Evolutionary conservation across 1,140 invertebrate genomes (phyloP), one percentile per base, ranked within the genome.

Genomic region (Ladona fulva): DNA sequence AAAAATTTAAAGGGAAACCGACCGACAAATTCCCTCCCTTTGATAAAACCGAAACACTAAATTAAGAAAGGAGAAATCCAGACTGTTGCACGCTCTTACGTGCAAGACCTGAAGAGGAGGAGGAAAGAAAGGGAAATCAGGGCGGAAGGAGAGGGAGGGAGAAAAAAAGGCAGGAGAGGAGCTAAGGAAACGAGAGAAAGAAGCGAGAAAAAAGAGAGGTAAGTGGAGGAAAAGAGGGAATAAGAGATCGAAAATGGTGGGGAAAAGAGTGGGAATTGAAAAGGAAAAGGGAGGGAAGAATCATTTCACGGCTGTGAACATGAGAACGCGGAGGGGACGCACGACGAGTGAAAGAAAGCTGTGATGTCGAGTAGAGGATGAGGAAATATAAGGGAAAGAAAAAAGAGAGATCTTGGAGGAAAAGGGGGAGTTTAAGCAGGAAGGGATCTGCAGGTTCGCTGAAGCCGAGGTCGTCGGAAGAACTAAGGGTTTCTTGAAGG

Each of bases 291-390:
- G 25, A 52, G 77, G 42, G 42, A 29, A 42, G 37, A 79, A 76
- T 81, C 29, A 81, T 74, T 42, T 78, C 77, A 78, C 24, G 59
- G 73, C 24, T 25, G 66, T 74, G 77, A 78, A 74, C 52, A 74
- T 24, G 73, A 74, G 77, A 75, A 74, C 25, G 66, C 42, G n/a
- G 52, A 78, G 25, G 25, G 44, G 77, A 78, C 42, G 66, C 19
- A 74, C 24, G 16, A 37, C 24, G 25, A 74, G 11, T 24, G 77
- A 75, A 74, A 75, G 52, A 22, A 37, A 25, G 25, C 12, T 19
- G 29, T 37, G 29, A 37, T 37, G 29, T 37, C 3, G 24, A 74
- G 52, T 19, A 12, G 52, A 16, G 52, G 52, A 22, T 16, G 52
- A 5, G 52, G 52, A 22, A 52, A 10, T 11, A 10, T 19, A 19